These are phyloP conservation scores for Diarsia mendica DNA, from an alignment of 2,888 invertebrate species.

Conservation along the genomic window DNA sequence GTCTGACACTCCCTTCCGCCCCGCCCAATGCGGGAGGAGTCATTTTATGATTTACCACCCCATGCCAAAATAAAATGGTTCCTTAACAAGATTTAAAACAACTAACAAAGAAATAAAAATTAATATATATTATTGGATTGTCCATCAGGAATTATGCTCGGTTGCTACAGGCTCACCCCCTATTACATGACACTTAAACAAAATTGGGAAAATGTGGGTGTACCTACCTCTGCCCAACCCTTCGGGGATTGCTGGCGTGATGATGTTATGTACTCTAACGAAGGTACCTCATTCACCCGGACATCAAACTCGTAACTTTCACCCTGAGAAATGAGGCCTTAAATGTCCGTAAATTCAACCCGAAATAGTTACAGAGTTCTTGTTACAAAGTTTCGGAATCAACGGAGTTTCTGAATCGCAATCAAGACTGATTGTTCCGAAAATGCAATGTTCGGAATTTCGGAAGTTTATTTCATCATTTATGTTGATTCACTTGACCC, in stretches of 20 bases:
- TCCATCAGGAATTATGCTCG: not conserved
- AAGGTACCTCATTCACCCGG: not conserved
- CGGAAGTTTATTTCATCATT: conserved; percentile 39
- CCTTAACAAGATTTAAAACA: not conserved
- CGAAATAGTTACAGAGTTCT: conserved; percentile 47
- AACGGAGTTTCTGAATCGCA: conserved; percentile 43
- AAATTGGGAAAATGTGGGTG: not conserved
- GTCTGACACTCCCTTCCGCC: no score
- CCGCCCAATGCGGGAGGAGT: no score
- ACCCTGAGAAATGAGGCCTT: conserved; percentile 4
- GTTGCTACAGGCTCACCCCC: not conserved
- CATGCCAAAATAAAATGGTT: no score
- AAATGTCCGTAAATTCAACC: conserved; percentile 18
- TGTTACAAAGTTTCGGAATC: conserved; percentile 51
- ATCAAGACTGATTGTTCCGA: conserved; percentile 49
- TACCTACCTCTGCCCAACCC: not conserved
- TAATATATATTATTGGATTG: not conserved
- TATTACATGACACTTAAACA: not conserved
- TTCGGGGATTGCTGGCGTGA: not conserved
- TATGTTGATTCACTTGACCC: conserved; percentile 35
- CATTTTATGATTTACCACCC: no score
- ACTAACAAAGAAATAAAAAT: no score
- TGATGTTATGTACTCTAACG: not conserved
- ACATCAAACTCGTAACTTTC: not conserved
- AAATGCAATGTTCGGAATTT: conserved; percentile 35